Conservation (phyloP, 2,888 invertebrate species). For the Noctua pronuba region DNA sequence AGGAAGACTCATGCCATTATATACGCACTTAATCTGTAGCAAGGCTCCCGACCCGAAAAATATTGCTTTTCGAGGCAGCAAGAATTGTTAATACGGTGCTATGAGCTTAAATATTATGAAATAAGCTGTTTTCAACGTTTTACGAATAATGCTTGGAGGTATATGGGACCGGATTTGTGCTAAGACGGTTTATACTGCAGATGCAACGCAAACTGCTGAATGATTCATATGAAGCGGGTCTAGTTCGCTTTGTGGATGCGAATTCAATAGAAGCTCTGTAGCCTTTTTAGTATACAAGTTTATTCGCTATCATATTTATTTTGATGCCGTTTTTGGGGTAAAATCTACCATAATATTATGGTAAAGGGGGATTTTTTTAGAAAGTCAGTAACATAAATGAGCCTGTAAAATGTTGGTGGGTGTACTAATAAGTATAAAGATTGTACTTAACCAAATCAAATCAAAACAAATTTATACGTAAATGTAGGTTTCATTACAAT, state of each 20-base stretch:
- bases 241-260: slow-evolving; percentile 61
- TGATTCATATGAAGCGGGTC: slow-evolving; percentile 62
- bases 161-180: slow-evolving; percentile 57
- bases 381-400: background rate
- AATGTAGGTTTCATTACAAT: no score
- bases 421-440: background rate
- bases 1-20: slow-evolving; percentile 69
- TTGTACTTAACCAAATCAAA: no score
- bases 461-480: no score
- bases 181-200: slow-evolving; percentile 57
- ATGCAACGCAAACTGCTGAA: slow-evolving; percentile 69
- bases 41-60: slow-evolving; percentile 69
- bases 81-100: slow-evolving; percentile 69
- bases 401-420: background rate
- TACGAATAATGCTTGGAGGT: slow-evolving; percentile 55
- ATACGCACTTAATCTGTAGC: slow-evolving; percentile 73
- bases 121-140: slow-evolving; percentile 61
- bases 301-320: slow-evolving; percentile 46
- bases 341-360: background rate
- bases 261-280: slow-evolving; percentile 63
- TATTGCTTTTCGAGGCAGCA: slow-evolving; percentile 66
- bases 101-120: slow-evolving; percentile 61
- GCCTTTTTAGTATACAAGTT: slow-evolving; percentile 45
- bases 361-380: background rate
- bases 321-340: slow-evolving; percentile 8